Conservation (phyloP, 2,888 invertebrate genomes). For the Drosophila putrida region DNA sequence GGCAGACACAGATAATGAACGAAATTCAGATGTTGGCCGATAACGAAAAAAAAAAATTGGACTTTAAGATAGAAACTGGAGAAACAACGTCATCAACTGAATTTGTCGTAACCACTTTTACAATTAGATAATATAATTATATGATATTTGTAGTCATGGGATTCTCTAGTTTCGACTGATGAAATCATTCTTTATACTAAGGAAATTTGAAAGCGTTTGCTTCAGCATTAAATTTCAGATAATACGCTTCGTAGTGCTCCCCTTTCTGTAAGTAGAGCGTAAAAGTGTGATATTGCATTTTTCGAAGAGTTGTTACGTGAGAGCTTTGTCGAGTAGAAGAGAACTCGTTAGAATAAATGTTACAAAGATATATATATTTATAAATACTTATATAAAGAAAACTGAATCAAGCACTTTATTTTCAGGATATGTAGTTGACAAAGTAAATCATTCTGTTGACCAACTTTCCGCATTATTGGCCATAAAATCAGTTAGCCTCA, state of each 20-base stretch:
- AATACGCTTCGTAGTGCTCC: background rate
- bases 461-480: background rate
- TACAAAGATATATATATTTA: too few species aligned
- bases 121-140: slow-evolving; percentile 34
- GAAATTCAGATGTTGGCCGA: slow-evolving; percentile 14
- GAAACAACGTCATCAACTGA: slow-evolving; percentile 47
- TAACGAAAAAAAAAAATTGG: slow-evolving; percentile 18
- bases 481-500: slow-evolving; percentile 15
- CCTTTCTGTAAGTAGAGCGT: slow-evolving; percentile 6
- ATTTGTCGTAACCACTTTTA: slow-evolving; percentile 28
- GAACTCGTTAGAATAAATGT: background rate
- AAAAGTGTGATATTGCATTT: slow-evolving; percentile 2
- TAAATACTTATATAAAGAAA: too few species aligned
- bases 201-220: slow-evolving; percentile 4
- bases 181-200: slow-evolving; percentile 28
- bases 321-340: background rate
- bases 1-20: slow-evolving; percentile 14
- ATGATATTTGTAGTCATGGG: slow-evolving; percentile 25
- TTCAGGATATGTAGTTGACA: background rate
- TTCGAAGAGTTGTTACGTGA: background rate
- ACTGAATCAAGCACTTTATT: background rate
- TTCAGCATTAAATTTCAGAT: slow-evolving; percentile 7
- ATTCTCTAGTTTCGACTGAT: slow-evolving; percentile 24
- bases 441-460: slow-evolving; percentile 1
- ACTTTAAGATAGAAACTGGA: slow-evolving; percentile 17